These are phyloP conservation scores for Mechanitis messenoides DNA, from an alignment of 2,888 invertebrate species.

Conservation along the genomic window DNA sequence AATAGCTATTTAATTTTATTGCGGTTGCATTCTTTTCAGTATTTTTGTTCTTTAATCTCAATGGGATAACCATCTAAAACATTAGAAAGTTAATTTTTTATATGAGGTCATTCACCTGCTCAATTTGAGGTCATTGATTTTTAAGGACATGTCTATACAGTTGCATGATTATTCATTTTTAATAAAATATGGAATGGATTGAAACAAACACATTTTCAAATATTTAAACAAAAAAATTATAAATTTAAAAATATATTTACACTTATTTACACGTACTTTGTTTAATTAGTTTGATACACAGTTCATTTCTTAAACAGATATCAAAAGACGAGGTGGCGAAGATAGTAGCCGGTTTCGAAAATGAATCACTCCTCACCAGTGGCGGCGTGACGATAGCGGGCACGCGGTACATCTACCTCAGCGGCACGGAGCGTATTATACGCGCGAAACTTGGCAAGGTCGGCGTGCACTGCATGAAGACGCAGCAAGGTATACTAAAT, in stretches of 20 bases:
- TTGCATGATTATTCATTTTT: no score
- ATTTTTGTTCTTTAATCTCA: neutral
- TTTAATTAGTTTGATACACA: neutral
- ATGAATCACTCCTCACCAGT: constrained; percentile 92
- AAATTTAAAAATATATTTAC: no score
- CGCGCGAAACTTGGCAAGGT: constrained; percentile 95
- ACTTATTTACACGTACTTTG: no score
- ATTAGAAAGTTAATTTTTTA: no score
- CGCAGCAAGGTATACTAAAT: constrained; percentile 84
- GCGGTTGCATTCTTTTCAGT: neutral
- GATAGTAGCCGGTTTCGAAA: constrained; percentile 92
- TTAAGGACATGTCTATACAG: no score
- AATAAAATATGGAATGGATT: no score
- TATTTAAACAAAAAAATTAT: no score
- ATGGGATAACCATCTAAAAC: no score
- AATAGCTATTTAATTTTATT: neutral
- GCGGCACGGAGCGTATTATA: constrained; percentile 94
- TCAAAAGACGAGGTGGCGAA: constrained; percentile 94
- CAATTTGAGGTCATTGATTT: no score
- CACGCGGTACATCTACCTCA: constrained; percentile 95
- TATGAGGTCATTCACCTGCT: no score
- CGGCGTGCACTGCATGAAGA: constrained; percentile 97
- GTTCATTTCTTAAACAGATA: constrained; percentile 78
- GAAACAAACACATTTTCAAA: no score
- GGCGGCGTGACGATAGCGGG: constrained; percentile 94